A percentile compares a stretch with the other conserved stretches of the same genome.
phyloP scores from a whole-genome alignment of 2,113 vertebrate species.

The Eretmochelys imbricata region DNA sequence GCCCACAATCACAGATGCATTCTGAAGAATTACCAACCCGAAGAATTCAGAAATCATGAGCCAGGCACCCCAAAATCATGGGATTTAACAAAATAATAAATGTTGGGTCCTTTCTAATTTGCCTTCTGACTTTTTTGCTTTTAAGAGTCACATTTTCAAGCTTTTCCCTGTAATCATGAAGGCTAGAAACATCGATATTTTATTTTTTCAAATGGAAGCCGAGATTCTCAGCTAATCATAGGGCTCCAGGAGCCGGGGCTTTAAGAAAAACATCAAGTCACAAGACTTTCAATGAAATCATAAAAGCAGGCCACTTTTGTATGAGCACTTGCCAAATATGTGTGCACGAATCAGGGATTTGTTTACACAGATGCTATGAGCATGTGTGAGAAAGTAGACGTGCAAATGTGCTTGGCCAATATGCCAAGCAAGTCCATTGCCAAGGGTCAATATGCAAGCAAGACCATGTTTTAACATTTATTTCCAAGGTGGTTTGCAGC shows the following conservation, averaged over 20 bases:
- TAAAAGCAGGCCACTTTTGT: not conserved
- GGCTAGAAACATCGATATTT: not conserved
- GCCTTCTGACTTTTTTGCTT: not conserved
- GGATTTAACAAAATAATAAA: not conserved
- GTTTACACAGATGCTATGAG: not conserved
- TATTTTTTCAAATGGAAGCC: not conserved
- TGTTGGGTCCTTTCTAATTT: constrained; percentile 37
- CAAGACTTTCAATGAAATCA: fast-evolving
- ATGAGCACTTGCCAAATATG: not conserved
- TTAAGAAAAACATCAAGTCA: not conserved
- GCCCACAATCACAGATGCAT: not conserved
- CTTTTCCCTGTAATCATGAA: not conserved
- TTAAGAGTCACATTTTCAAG: not conserved
- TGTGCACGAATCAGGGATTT: not conserved
- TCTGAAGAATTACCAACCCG: not conserved
- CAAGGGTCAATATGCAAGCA: not conserved
- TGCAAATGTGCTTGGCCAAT: constrained; percentile 9
- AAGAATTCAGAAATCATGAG: fast-evolving
- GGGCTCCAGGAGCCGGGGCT: not conserved
- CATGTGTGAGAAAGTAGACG: not conserved
- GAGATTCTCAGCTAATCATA: not conserved
- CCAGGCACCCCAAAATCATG: not conserved
- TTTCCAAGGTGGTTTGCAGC: constrained; percentile 1
- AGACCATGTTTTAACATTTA: not conserved
- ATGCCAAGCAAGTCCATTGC: too few species aligned